These are phyloP conservation scores for Temnothorax nylanderi DNA, from an alignment of 1,140 invertebrate genomes.

Conservation along the genomic window DNA sequence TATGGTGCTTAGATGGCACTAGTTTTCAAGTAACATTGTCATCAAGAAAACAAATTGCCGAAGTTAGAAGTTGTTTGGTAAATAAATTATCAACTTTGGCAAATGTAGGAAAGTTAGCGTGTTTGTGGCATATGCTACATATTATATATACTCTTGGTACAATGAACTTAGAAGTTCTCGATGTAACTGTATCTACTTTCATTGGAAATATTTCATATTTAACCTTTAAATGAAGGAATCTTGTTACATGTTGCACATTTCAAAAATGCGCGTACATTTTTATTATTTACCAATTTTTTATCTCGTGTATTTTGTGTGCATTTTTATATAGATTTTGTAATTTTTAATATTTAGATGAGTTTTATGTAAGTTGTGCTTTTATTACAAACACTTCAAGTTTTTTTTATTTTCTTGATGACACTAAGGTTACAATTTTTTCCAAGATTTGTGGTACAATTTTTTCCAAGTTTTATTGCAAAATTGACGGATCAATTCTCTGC, in stretches of 20 bases:
- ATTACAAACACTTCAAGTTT: background rate
- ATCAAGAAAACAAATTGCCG: slow-evolving; percentile 48
- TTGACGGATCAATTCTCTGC: background rate
- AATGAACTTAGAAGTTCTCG: slow-evolving; percentile 20
- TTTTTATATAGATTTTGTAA: background rate
- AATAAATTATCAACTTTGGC: slow-evolving; percentile 57
- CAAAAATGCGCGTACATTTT: background rate
- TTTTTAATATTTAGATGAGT: background rate
- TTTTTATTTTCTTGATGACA: background rate
- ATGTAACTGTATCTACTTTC: slow-evolving; percentile 13
- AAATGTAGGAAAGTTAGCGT: slow-evolving; percentile 46
- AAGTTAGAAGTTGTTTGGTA: slow-evolving; percentile 55
- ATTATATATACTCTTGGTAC: slow-evolving; percentile 33
- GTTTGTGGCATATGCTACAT: slow-evolving; percentile 42
- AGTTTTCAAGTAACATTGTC: slow-evolving; percentile 59
- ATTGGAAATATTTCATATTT: slow-evolving; percentile 22
- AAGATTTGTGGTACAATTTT: background rate
- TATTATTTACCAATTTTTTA: background rate
- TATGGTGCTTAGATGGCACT: slow-evolving; percentile 34
- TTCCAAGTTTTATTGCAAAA: background rate
- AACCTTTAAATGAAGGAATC: background rate
- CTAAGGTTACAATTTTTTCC: background rate
- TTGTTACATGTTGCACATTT: background rate
- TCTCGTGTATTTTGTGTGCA: background rate
- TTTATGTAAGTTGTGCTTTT: background rate